Evolutionary conservation across 2,797 vertebrate genomes (phyloP), one percentile per base, ranked within the genome.

Genomic region (Enteromius mattozi): DNA sequence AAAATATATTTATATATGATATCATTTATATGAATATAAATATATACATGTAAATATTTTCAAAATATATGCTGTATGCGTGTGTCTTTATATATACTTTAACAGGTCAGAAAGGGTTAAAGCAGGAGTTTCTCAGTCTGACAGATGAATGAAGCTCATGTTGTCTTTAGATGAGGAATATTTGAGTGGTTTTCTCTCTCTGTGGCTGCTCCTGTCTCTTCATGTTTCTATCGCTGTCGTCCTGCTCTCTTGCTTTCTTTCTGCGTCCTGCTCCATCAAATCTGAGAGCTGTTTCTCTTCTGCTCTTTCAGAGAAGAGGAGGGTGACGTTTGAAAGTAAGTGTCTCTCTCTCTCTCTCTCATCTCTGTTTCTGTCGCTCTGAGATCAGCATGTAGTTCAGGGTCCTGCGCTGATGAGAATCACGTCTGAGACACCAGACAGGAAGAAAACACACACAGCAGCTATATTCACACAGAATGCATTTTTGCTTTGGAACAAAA

Each of bases 281-380:
- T 79, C 86, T 84, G 79, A 85, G 86, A 80, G 70, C 65, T 83
- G 68, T 86, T 78, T 86, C 85, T 88, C 83, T 84, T 82, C 80
- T 90, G 87, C 90, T 91, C 91, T 92, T 94, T 92, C 94, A 96
- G 95, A 96, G 92, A 96, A 95, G 93, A 95, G 95, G 92, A 95
- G 95, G 91, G 95, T 95, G 92, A 96, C 94, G 80, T 96, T 95
- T 92, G 95, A 96, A 95, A 95, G 94, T 96, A 96, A 95, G 95
- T 96, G 88, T 87, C 47, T 84, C 10, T 78, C 88, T 91, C 89
- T 88, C 40, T 74, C 1, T 37, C 66, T 63, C 40, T 6, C 40
- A 4, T 66, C 61, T 63, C 49, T 40, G 2, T 33, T 16, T 30
- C 30, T 49, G 4, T n/a, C 1, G 13, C 45, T 74, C 71, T 74